Evolutionary conservation across 2,888 invertebrate genomes (phyloP).

Genomic region (Lasioglossum villosulum): DNA sequence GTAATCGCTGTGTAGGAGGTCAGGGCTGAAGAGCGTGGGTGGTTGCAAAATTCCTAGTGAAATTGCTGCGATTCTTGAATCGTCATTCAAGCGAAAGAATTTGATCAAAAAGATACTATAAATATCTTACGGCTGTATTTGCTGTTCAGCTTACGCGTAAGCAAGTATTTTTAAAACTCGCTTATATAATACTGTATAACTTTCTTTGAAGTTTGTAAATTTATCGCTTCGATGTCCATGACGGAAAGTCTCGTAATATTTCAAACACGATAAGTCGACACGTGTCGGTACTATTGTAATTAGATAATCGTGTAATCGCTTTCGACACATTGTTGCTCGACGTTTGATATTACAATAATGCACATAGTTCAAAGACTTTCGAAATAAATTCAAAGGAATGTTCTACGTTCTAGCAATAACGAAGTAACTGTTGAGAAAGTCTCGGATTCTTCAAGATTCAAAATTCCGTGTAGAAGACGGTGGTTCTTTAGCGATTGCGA

Average conservation of each 20-base stretch:
- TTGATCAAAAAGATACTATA: not conserved
- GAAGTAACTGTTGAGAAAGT: no score
- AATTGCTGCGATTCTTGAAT: not conserved
- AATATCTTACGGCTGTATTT: not conserved
- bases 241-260: constrained; percentile 4
- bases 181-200: not conserved
- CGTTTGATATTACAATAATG: not conserved
- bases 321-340: not conserved
- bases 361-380: not conserved
- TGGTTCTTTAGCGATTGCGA: not conserved
- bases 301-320: not conserved
- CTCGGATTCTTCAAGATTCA: no score
- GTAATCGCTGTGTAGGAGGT: not conserved
- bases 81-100: not conserved
- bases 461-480: not conserved
- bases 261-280: not conserved
- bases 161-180: no score
- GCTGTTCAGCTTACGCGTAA: not conserved
- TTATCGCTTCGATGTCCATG: constrained; percentile 9
- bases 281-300: not conserved
- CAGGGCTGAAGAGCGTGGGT: not conserved
- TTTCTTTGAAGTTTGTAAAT: not conserved
- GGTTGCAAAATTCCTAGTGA: not conserved
- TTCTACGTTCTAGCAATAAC: no score
- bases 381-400: no score